These are phyloP conservation scores for Peromyscus maniculatus DNA, from an alignment of 2,113 vertebrate genomes.

Conservation along the genomic window DNA sequence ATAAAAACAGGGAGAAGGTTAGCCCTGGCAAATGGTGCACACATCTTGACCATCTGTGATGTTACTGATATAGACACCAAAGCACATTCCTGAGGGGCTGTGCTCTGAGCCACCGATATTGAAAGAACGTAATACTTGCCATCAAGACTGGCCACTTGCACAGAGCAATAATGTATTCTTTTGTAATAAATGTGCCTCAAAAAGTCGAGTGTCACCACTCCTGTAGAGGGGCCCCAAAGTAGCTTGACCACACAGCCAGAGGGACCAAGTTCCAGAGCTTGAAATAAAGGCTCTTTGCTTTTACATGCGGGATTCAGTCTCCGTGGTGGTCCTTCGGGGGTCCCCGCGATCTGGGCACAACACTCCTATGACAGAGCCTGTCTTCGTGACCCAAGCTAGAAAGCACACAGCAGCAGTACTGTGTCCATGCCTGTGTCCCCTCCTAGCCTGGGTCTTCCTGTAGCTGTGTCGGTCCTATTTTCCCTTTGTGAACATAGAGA, in stretches of 20 bases:
- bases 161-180: neutral
- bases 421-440: neutral
- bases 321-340: too few relatives aligned
- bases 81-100: neutral
- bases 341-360: too few relatives aligned
- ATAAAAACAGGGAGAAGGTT: neutral
- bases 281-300: too few relatives aligned
- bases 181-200: neutral
- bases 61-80: neutral
- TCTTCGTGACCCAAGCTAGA: neutral
- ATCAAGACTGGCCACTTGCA: conserved; percentile 12
- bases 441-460: conserved; percentile 16
- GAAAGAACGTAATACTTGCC: conserved; percentile 8
- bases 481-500: neutral
- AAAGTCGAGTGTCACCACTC: neutral
- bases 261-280: too few relatives aligned
- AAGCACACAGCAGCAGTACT: neutral
- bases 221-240: too few relatives aligned
- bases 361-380: neutral
- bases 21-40: neutral
- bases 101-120: conserved; percentile 12
- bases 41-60: neutral
- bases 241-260: too few relatives aligned
- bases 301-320: too few relatives aligned
- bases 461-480: neutral